A percentile compares a stretch with the other conserved stretches of the same genome.
Conservation (phyloP, 2,888 invertebrate species). For the Ethmia dodecea region DNA sequence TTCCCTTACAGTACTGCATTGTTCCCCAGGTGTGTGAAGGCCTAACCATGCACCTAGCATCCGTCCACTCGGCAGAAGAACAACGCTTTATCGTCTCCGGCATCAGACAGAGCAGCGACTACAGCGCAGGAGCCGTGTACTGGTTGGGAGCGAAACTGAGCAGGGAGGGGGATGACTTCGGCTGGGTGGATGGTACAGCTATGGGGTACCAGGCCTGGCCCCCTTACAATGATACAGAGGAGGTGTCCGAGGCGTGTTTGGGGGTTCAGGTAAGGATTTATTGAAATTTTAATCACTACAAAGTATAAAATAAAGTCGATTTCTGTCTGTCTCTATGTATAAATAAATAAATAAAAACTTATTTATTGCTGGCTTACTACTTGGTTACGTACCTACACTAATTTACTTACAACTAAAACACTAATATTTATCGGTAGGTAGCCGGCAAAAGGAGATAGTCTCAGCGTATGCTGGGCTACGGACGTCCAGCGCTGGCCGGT, state of each 20-base stretch:
- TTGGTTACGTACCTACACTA: too few species aligned
- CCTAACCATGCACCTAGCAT: constrained; percentile 83
- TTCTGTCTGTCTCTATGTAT: too few species aligned
- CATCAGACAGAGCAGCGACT: constrained; percentile 83
- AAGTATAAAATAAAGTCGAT: too few species aligned
- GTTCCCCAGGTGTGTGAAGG: constrained; percentile 80
- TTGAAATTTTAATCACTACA: too few species aligned
- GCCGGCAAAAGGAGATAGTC: too few species aligned
- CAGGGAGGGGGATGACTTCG: constrained; percentile 30
- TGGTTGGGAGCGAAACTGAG: constrained; percentile 82
- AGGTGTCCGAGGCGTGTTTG: constrained; percentile 49
- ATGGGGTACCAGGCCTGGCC: constrained; percentile 82
- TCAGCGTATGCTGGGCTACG: too few species aligned
- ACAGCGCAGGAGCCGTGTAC: constrained; percentile 84
- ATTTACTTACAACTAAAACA: too few species aligned
- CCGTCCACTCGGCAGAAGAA: constrained; percentile 82
- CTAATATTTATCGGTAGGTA: too few species aligned
- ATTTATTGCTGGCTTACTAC: too few species aligned
- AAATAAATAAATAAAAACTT: too few species aligned
- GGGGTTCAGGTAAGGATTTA: constrained; percentile 58
- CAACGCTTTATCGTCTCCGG: constrained; percentile 83
- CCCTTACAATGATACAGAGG: constrained; percentile 72
- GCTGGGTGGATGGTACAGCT: constrained; percentile 82
- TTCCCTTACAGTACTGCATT: too few species aligned
- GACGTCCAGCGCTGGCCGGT: too few species aligned